phyloP scores from a whole-genome alignment of 2,113 vertebrate species.

The Choloepus hoffmanni region DNA sequence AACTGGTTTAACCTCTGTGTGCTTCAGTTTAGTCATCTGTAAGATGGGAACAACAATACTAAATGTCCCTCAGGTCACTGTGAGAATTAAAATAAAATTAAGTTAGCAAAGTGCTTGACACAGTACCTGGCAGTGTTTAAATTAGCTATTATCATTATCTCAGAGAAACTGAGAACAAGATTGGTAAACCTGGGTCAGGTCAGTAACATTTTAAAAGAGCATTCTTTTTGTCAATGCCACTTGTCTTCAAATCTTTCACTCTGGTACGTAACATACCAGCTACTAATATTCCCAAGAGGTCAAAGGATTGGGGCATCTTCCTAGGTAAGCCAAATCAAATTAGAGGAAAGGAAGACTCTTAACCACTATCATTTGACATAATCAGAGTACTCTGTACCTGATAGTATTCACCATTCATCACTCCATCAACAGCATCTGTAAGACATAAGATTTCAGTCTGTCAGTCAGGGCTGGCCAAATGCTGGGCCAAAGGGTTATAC shows the following conservation, averaged over 20 bases:
- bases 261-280: slow-evolving; percentile 27
- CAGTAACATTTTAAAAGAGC: not conserved
- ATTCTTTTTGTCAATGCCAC: not conserved
- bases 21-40: not conserved
- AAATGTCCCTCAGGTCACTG: not conserved
- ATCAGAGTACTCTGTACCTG: slow-evolving; percentile 84
- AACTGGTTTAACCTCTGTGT: not conserved
- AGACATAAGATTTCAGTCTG: slow-evolving; percentile 72
- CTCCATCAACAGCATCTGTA: slow-evolving; percentile 89
- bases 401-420: slow-evolving; percentile 92
- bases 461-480: slow-evolving; percentile 45
- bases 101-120: not conserved
- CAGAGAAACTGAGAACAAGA: not conserved
- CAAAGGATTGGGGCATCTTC: slow-evolving; percentile 29
- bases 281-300: slow-evolving; percentile 22
- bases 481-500: not conserved
- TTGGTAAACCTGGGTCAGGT: not conserved
- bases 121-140: not conserved
- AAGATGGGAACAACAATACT: not conserved
- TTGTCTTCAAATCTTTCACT: slow-evolving; percentile 47
- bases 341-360: slow-evolving; percentile 6
- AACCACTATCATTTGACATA: not conserved
- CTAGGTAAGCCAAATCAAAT: slow-evolving; percentile 34
- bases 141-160: not conserved
- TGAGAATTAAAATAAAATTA: not conserved